These are phyloP conservation scores for Callorhinus ursinus DNA, from an alignment of 2,113 vertebrate species.

Conservation along the genomic window DNA sequence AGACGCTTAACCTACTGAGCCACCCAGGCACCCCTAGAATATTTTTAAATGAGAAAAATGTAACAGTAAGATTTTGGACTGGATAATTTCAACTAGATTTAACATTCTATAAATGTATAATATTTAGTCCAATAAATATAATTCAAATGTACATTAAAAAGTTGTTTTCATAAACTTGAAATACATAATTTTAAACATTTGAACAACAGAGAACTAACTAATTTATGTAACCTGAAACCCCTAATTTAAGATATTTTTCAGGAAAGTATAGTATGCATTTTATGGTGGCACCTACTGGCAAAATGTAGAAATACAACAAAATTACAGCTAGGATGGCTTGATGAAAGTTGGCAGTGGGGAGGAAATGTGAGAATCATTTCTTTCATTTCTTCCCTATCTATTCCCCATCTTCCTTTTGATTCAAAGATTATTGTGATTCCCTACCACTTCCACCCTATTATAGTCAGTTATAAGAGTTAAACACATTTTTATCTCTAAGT, in stretches of 20 bases:
- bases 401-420: background rate
- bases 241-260: constrained; percentile 39
- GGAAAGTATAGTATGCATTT: constrained; percentile 34
- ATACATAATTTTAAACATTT: background rate
- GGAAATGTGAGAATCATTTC: background rate
- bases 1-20: no score
- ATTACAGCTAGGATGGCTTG: background rate
- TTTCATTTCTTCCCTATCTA: background rate
- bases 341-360: background rate
- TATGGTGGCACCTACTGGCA: constrained; percentile 73
- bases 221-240: background rate
- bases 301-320: constrained; percentile 51
- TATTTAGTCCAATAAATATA: background rate
- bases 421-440: background rate
- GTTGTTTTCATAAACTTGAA: background rate
- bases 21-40: background rate
- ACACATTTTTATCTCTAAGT: background rate
- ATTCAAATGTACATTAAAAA: background rate
- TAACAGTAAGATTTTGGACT: background rate
- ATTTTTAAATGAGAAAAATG: constrained; percentile 50
- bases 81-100: background rate
- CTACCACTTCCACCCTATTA: background rate
- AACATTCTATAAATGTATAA: background rate
- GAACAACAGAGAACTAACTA: background rate
- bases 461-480: background rate